Base-by-base conservation (phyloP, 2,888 invertebrate species). In the Saturnia pavonia region DNA sequence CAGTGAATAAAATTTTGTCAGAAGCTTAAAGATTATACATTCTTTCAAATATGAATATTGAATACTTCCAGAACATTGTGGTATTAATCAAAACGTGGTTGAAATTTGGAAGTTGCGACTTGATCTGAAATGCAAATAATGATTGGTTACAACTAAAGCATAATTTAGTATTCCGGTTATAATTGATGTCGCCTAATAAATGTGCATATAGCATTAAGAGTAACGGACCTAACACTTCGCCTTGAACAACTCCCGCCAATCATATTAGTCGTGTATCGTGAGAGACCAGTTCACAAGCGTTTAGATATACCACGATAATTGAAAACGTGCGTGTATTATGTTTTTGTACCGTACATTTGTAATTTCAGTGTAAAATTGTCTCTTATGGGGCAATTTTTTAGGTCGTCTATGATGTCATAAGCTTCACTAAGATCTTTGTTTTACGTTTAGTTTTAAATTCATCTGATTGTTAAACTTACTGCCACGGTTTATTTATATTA, bases 241-340 rank as follows among this genome's bases (percentile, higher is more conserved):
- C 86, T 89, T 88, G 86, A 76, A 82, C 74, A 80, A 85, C 81
- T 73, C 74, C 82, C 84, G 89, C 83, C 89, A 88, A 86, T 88
- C 89, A 90, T 90, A 91, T 91, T 90, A 91, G 89, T 83, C 77
- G 74, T 72, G 73, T 71, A 79, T 81, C 91, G 91, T 91, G 91
- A 87, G 85, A 72, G 73, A 74, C 74, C 82, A 84, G 85, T 91
- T 91, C 81, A 84, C 87, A 85, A 48, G 67, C 82, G 75, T 84
- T 89, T 85, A 89, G 88, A 81, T 76, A 74, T 73, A 72, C 51
- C 43, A 72, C 75, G 89, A 82, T 91, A 91, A 91, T 91, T 90
- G 85, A 65, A 45, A 68, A 71, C 71, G 45, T 71, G 71, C 71
- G 71, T 63, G 71, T 51, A 9, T 25, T 43, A 54, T 45, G 25